A percentile compares a stretch with the other conserved stretches of the same genome.
These are phyloP conservation scores for Chesias legatella DNA, from an alignment of 2,888 invertebrate genomes.

Conservation along the genomic window DNA sequence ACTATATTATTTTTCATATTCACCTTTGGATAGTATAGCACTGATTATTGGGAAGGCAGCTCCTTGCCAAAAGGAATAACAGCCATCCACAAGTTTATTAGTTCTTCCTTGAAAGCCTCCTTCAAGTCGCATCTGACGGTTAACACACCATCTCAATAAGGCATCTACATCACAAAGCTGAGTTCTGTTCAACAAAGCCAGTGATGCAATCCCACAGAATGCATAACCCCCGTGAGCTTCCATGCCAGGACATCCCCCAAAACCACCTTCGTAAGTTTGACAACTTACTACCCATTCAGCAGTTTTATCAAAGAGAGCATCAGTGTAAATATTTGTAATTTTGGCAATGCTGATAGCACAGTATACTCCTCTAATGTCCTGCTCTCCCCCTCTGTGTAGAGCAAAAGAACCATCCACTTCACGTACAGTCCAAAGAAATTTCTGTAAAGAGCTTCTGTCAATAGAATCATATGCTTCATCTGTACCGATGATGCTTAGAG, in stretches of 20 bases:
- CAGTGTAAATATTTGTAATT: slow-evolving; percentile 88
- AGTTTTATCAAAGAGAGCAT: slow-evolving; percentile 89
- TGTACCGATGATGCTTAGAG: slow-evolving; percentile 93
- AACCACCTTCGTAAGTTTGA: slow-evolving; percentile 99
- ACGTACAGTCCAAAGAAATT: slow-evolving; percentile 89
- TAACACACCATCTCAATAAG: slow-evolving; percentile 92
- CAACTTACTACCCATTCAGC: slow-evolving; percentile 97
- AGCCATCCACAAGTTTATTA: slow-evolving; percentile 98
- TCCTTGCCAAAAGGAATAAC: slow-evolving; percentile 99
- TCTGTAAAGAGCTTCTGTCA: slow-evolving; percentile 86
- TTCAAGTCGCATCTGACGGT: slow-evolving; percentile 95
- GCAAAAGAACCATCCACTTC: slow-evolving; percentile 94
- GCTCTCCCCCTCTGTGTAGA: slow-evolving; percentile 95
- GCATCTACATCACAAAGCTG: slow-evolving; percentile 87
- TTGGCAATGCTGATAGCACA: slow-evolving; percentile 96
- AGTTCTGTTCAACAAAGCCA: slow-evolving; percentile 89
- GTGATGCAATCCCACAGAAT: slow-evolving; percentile 96
- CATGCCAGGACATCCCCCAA: slow-evolving; percentile 92
- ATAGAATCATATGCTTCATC: slow-evolving; percentile 93
- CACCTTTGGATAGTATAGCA: slow-evolving; percentile 82
- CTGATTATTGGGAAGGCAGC: slow-evolving; percentile 94
- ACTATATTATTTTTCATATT: no score
- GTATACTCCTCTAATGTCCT: slow-evolving; percentile 97
- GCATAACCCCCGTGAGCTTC: slow-evolving; percentile 99
- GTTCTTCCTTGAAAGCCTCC: slow-evolving; percentile 99